Evolutionary conservation across 2,888 invertebrate genomes (phyloP).

Genomic region (Hedychridium roseum): DNA sequence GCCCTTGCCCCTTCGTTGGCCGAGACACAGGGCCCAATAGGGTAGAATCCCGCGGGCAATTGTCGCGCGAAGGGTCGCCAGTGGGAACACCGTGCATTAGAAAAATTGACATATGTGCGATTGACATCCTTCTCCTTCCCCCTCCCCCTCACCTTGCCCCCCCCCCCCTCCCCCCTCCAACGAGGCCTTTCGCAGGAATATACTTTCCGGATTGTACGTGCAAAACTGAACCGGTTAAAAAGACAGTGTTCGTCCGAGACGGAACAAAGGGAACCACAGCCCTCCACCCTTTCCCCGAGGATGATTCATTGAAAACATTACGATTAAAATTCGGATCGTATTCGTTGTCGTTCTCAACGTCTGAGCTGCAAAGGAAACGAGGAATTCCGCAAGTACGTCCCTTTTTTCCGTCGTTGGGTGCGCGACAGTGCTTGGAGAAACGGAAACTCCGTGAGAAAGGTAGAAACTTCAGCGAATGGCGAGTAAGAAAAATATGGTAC

Average conservation of each 20-base stretch:
- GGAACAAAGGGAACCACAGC: no score
- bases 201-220: conserved; percentile 31
- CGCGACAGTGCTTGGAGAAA: conserved; percentile 10
- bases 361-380: no score
- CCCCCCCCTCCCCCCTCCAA: background rate
- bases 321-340: no score
- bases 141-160: background rate
- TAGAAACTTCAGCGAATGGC: conserved; percentile 37
- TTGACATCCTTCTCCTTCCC: conserved; percentile 15
- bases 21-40: no score
- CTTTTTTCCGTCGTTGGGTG: no score
- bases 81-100: conserved; percentile 46
- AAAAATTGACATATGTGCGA: conserved; percentile 50
- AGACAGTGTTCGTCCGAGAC: no score
- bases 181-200: conserved; percentile 13
- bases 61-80: conserved; percentile 23
- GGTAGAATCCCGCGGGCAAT: no score
- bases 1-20: no score
- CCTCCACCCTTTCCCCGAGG: no score
- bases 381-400: no score
- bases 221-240: conserved; percentile 24
- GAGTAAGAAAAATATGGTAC: conserved; percentile 52
- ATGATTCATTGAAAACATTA: no score
- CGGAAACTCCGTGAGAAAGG: conserved; percentile 23
- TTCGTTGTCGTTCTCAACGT: no score